A percentile compares a stretch with the other conserved stretches of the same genome.
Evolutionary conservation across 2,888 invertebrate genomes (phyloP).

Genomic region (Dryomyza anilis): DNA sequence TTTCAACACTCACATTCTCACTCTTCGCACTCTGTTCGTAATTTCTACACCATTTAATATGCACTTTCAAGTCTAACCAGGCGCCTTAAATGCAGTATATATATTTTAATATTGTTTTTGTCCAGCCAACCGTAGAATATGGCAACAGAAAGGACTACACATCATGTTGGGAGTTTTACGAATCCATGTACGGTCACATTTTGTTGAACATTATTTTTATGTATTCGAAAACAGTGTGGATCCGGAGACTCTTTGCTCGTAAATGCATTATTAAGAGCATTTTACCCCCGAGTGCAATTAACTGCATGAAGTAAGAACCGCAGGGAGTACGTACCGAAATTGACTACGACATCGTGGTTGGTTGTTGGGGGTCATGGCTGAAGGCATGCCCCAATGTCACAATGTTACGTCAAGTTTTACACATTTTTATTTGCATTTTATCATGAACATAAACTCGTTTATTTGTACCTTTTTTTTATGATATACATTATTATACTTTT

Average conservation of each 20-base stretch:
- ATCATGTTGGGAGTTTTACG: not conserved
- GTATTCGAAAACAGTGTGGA: not conserved
- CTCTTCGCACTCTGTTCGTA: too few relatives aligned
- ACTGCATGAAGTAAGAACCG: not conserved
- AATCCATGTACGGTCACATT: too few relatives aligned
- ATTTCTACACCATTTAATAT: conserved; percentile 7
- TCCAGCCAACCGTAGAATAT: not conserved
- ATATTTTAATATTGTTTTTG: conserved; percentile 16
- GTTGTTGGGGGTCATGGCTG: not conserved
- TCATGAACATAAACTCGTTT: not conserved
- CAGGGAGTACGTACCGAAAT: too few relatives aligned
- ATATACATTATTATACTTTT: too few relatives aligned
- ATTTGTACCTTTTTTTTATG: too few relatives aligned
- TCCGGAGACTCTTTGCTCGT: not conserved
- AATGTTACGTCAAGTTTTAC: not conserved
- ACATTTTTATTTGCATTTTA: not conserved
- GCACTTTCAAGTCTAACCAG: not conserved
- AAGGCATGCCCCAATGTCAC: not conserved
- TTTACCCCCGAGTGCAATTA: conserved; percentile 3
- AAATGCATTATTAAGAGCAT: not conserved
- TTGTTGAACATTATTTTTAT: not conserved
- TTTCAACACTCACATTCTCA: not conserved
- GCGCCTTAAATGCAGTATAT: not conserved
- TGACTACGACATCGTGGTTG: not conserved
- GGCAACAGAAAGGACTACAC: not conserved